A percentile compares a stretch with the other conserved stretches of the same genome.
Conservation (phyloP, 2,888 invertebrate genomes). For the Tetragnatha montana region DNA sequence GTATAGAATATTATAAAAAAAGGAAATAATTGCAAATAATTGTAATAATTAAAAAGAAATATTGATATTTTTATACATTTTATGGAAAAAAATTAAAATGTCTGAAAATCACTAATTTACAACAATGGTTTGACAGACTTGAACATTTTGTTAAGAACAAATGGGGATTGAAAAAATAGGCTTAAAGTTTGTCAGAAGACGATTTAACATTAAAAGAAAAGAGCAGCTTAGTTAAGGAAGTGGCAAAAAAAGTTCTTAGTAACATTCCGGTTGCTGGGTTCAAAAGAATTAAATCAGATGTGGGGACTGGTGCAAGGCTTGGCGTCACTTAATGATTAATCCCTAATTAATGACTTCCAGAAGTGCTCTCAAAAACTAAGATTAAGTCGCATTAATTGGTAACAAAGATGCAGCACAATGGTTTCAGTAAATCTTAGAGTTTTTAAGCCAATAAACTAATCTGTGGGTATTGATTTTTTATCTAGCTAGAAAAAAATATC, state of each 20-base stretch:
- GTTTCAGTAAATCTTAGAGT: slow-evolving; percentile 12
- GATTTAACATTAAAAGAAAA: not conserved
- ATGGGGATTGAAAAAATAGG: too few species aligned
- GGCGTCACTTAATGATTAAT: slow-evolving; percentile 23
- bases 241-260: not conserved
- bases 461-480: not conserved
- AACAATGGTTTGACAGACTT: too few species aligned
- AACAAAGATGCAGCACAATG: not conserved
- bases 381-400: slow-evolving; percentile 26
- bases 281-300: not conserved
- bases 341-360: slow-evolving; percentile 28
- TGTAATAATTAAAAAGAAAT: too few species aligned
- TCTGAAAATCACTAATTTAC: too few species aligned
- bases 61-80: too few species aligned
- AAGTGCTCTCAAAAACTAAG: slow-evolving; percentile 11
- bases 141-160: too few species aligned
- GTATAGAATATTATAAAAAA: too few species aligned
- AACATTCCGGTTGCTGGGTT: not conserved
- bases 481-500: not conserved
- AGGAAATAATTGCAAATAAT: too few species aligned
- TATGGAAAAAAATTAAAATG: too few species aligned
- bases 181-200: too few species aligned
- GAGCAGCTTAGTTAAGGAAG: not conserved
- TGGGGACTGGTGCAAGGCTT: not conserved
- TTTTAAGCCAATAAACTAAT: not conserved